Evolutionary conservation across 2,113 vertebrate genomes (phyloP).

Genomic region (Pteronura brasiliensis): DNA sequence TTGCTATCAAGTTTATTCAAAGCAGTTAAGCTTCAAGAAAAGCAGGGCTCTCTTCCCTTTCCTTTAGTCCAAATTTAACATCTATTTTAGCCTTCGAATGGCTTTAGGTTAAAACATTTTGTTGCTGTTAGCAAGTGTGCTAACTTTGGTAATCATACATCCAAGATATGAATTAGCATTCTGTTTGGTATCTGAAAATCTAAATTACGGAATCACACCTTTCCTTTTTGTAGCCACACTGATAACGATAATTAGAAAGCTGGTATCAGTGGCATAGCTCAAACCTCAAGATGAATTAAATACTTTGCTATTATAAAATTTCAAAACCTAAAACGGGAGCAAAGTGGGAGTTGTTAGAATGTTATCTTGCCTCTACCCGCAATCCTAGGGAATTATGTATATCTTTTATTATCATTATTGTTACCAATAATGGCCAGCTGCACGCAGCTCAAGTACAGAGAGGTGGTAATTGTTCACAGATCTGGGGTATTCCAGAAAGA

Average conservation of each 20-base stretch:
- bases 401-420: neutral
- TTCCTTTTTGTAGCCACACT: neutral
- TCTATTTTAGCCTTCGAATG: conserved; percentile 1
- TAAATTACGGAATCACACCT: neutral
- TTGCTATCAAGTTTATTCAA: conserved; percentile 16
- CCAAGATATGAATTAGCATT: neutral
- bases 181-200: conserved; percentile 1
- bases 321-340: neutral
- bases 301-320: neutral
- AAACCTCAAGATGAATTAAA: neutral
- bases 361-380: neutral
- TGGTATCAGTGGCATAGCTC: neutral
- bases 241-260: neutral
- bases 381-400: neutral
- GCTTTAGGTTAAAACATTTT: conserved; percentile 27
- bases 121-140: neutral
- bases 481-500: neutral
- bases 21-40: conserved; percentile 23
- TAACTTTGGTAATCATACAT: neutral
- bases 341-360: neutral
- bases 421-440: neutral
- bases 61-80: conserved; percentile 27
- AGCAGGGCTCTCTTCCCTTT: neutral
- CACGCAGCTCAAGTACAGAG: neutral
- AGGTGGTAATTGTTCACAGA: neutral